Evolutionary conservation across 1,140 invertebrate genomes (phyloP), one percentile per base, ranked within the genome.

Genomic region (Mamestra configurata): DNA sequence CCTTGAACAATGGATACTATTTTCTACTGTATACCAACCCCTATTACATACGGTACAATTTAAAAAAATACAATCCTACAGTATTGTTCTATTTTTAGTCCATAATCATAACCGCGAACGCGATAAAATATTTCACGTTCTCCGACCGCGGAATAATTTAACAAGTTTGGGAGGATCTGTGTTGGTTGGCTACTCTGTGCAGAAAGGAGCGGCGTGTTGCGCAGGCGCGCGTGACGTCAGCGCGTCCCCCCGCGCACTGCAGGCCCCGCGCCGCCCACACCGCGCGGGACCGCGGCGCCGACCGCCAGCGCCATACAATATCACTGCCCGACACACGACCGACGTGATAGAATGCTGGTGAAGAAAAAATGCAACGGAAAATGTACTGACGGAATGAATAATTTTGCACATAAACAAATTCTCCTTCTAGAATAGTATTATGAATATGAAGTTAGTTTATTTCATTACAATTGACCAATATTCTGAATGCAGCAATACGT

Each of bases 151-250:
- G 66, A 70, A 70, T 70, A 27, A 70, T 70, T 70, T 27, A 75
- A 57, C 24, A 64, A 40, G 1, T 31, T 10, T 20, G 27, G 3
- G 24, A 46, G 70, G 15, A 20, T 93, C 90, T 93, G 79, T 31
- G 77, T 40, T 20, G 31, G 70, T 68, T 27, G 1, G 35, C n/a
- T 92, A 78, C n/a, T 89, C 93, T 93, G 81, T 81, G 68, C 81
- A 86, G 68, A 70, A 91, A 93, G 91, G 92, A 94, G 86, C 82
- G 46, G n/a, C n/a, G 10, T 5, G 61, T 20, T 79, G 88, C 93
- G 92, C 93, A 88, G 89, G 93, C 90, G 93, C 86, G 82, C 20
- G 83, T 94, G 92, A 94, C 93, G 92, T 93, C 93, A 94, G 87
- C n/a, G 51, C 31, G 8, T 43, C 75, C 40, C 61, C 75, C 43